A percentile compares a stretch with the other conserved stretches of the same genome.
These are phyloP conservation scores for Poicephalus meyeri DNA, from an alignment of 2,113 vertebrate genomes.

Conservation along the genomic window DNA sequence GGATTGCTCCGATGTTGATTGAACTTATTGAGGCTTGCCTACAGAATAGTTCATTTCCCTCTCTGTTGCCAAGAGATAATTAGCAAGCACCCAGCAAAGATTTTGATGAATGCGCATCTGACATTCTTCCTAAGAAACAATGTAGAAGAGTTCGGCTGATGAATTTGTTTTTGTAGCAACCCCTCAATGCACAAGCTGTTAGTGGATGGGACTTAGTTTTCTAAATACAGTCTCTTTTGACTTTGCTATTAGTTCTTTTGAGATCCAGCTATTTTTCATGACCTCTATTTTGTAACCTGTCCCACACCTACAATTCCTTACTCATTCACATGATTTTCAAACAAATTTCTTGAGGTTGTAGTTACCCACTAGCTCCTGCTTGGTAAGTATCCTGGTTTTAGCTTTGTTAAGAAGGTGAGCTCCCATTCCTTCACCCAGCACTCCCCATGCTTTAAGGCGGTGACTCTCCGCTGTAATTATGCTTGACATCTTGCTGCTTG, in stretches of 20 bases:
- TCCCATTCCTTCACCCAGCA: slow-evolving; percentile 80
- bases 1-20: not conserved
- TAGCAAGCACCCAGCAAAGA: not conserved
- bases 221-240: not conserved
- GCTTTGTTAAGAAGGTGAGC: slow-evolving; percentile 77
- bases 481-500: slow-evolving; percentile 71
- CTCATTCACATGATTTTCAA: not conserved
- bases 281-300: not conserved
- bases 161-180: not conserved
- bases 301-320: not conserved
- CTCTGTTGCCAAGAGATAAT: not conserved
- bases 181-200: not conserved
- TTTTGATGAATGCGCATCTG: not conserved
- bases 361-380: slow-evolving; percentile 79
- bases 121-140: not conserved
- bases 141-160: not conserved
- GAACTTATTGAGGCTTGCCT: not conserved
- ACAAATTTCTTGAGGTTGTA: not conserved
- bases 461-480: slow-evolving; percentile 77
- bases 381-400: slow-evolving; percentile 70
- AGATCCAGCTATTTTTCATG: not conserved
- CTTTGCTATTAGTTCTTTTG: not conserved
- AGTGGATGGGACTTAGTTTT: not conserved
- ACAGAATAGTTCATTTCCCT: not conserved
- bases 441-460: slow-evolving; percentile 79